These are phyloP conservation scores for Daubentonia madagascariensis DNA, from an alignment of 2,113 vertebrate species.

Conservation along the genomic window DNA sequence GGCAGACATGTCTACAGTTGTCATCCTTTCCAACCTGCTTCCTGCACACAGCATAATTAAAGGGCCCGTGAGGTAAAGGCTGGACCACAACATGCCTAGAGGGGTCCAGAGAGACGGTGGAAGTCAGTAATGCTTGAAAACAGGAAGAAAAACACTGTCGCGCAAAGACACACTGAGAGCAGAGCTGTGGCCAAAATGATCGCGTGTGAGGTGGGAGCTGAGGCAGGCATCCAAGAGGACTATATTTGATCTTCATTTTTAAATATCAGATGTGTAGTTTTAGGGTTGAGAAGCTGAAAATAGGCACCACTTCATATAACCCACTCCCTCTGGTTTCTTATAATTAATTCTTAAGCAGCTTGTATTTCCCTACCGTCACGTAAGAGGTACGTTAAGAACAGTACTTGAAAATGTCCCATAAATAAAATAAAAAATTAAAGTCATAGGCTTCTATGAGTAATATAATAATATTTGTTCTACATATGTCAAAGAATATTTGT, in stretches of 20 bases:
- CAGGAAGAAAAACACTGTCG: conserved; percentile 35
- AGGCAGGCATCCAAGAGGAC: conserved; percentile 38
- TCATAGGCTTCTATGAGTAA: conserved; percentile 20
- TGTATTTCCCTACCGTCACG: conserved; percentile 31
- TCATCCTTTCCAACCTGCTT: conserved; percentile 36
- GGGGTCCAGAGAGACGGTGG: conserved; percentile 34
- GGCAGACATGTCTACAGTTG: conserved; percentile 50
- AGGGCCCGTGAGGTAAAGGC: conserved; percentile 18
- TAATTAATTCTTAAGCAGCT: conserved; percentile 59
- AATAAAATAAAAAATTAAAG: conserved; percentile 41
- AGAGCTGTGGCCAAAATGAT: conserved; percentile 16
- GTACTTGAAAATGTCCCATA: conserved; percentile 47
- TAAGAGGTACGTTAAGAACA: conserved; percentile 41
- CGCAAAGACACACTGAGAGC: conserved; percentile 33
- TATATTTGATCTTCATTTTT: conserved; percentile 35
- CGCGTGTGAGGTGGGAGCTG: not conserved
- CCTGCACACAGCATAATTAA: conserved; percentile 58
- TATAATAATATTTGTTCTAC: not conserved
- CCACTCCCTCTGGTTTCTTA: conserved; percentile 37
- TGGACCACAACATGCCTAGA: conserved; percentile 38
- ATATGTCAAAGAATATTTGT: conserved; percentile 31
- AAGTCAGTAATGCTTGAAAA: conserved; percentile 51
- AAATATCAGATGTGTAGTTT: conserved; percentile 55
- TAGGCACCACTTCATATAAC: conserved; percentile 15
- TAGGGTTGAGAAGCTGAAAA: conserved; percentile 48